Evolutionary conservation across 2,113 vertebrate species (phyloP), one percentile per base, ranked within the genome.

Genomic region (Gopherus flavomarginatus): DNA sequence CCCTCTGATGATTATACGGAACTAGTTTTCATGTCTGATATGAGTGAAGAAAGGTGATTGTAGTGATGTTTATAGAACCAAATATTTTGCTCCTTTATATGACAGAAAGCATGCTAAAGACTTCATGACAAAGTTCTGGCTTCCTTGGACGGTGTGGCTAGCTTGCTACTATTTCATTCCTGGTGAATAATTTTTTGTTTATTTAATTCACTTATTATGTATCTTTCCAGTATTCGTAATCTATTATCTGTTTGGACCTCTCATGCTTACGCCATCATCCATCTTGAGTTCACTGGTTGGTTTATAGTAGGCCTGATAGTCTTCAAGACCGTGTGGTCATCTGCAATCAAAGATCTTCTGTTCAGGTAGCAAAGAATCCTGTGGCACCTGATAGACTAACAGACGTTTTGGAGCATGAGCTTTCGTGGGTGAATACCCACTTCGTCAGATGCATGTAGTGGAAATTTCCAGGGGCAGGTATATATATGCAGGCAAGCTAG

Each of bases 121-220:
- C 19, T 87, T 10, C 42, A 90, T 1, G 1, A 52, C 29, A 93
- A 89, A 95, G 81, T 11, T 87, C 29, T 50, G 11, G 2, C 72
- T 90, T 93, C 87, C 77, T 91, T 92, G 31, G 88, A 22, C 38
- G 82, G 77, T 22, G 4, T 26, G 83, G 17, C 52, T 83, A 93
- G 11, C 35, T 54, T 86, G 57, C 50, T 65, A 52, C 9, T 91
- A 31, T 94, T 96, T 93, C 14, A 83, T 11, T 92, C 90, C 62
- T 78, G 53, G 42, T 87, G 83, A n/a, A 86, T 88, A 94, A 31
- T 89, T 27, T 62, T 94, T 92, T 85, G 27, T 69, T 89, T 88
- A 24, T 80, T 95, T 92, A 80, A 81, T n/a, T 90, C 50, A 86
- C 21, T 57, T 94, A 26, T 81, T 44, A 84, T 7, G 57, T 90